Percentiles rank a stretch among this genome's conserved stretches.
These are phyloP conservation scores for Eurytoma californica DNA, from an alignment of 2,888 invertebrate genomes.

Conservation along the genomic window DNA sequence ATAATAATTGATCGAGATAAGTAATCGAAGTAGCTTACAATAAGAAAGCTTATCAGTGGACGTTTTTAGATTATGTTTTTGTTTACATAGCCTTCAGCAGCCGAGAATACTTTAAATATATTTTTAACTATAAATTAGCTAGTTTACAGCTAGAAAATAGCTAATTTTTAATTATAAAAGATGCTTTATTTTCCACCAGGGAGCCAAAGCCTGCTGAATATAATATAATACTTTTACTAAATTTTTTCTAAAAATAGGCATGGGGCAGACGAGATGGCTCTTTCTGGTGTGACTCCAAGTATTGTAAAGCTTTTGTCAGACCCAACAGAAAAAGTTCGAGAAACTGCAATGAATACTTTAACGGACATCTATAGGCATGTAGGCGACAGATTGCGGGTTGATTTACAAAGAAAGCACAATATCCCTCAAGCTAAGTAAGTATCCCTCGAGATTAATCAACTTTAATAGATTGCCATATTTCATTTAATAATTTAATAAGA, in stretches of 20 bases:
- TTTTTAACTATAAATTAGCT: too few relatives aligned
- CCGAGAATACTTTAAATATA: too few relatives aligned
- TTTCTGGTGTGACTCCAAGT: constrained; percentile 88
- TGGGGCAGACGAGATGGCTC: constrained; percentile 88
- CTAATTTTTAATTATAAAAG: too few relatives aligned
- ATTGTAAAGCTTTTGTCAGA: constrained; percentile 90
- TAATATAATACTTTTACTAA: not conserved
- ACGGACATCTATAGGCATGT: constrained; percentile 95
- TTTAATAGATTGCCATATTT: not conserved
- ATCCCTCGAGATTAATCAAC: constrained; percentile 39
- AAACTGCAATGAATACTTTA: constrained; percentile 89
- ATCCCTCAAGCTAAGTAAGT: constrained; percentile 83
- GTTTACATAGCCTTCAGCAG: too few relatives aligned
- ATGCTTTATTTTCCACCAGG: too few relatives aligned
- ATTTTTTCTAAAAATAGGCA: constrained; percentile 78
- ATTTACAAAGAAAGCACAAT: constrained; percentile 87
- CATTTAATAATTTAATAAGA: constrained; percentile 11
- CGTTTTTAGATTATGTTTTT: too few relatives aligned
- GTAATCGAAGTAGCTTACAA: too few relatives aligned
- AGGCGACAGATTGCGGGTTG: constrained; percentile 89
- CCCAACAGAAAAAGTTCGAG: constrained; percentile 90
- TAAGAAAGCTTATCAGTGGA: too few relatives aligned
- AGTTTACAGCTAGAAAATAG: too few relatives aligned
- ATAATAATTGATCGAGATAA: too few relatives aligned
- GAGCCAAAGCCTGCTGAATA: too few relatives aligned